A percentile compares a stretch with the other conserved stretches of the same genome.
Evolutionary conservation across 2,888 invertebrate genomes (phyloP).

Genomic region (Zhengitettix transpicula): DNA sequence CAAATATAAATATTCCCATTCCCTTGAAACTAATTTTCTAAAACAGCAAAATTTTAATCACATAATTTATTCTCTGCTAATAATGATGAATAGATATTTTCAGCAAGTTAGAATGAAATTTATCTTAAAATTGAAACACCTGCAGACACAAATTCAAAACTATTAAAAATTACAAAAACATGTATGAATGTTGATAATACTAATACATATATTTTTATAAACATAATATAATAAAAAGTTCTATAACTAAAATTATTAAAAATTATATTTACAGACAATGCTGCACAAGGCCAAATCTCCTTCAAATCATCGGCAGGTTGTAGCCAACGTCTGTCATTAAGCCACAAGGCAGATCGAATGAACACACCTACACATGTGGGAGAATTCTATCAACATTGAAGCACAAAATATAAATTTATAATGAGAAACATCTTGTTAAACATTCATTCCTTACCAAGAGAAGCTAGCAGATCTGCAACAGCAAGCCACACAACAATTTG

Average conservation of each 20-base stretch:
- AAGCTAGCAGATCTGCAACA: slow-evolving; percentile 59
- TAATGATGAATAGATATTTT: too few relatives aligned
- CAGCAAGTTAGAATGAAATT: too few relatives aligned
- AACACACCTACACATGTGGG: slow-evolving; percentile 40
- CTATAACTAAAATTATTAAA: not conserved
- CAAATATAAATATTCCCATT: not conserved
- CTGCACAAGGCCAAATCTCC: slow-evolving; percentile 52
- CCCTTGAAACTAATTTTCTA: not conserved
- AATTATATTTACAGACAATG: slow-evolving; percentile 43
- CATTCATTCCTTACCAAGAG: slow-evolving; percentile 38
- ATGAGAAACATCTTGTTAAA: not conserved
- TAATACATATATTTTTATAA: too few relatives aligned
- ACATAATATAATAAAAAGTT: not conserved
- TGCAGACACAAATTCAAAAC: too few relatives aligned
- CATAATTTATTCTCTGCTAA: too few relatives aligned
- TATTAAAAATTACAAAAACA: too few relatives aligned
- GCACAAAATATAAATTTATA: not conserved
- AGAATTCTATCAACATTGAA: slow-evolving; percentile 6
- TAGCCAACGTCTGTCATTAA: slow-evolving; percentile 47
- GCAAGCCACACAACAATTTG: slow-evolving; percentile 64
- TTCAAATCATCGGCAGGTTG: slow-evolving; percentile 45
- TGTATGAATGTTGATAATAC: too few relatives aligned
- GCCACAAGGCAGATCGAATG: slow-evolving; percentile 50
- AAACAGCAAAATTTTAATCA: not conserved
- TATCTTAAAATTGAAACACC: too few relatives aligned